A percentile compares a stretch with the other conserved stretches of the same genome.
phyloP scores from a whole-genome alignment of 2,888 invertebrate species.

The Dimorphilus gyrociliatus region DNA sequence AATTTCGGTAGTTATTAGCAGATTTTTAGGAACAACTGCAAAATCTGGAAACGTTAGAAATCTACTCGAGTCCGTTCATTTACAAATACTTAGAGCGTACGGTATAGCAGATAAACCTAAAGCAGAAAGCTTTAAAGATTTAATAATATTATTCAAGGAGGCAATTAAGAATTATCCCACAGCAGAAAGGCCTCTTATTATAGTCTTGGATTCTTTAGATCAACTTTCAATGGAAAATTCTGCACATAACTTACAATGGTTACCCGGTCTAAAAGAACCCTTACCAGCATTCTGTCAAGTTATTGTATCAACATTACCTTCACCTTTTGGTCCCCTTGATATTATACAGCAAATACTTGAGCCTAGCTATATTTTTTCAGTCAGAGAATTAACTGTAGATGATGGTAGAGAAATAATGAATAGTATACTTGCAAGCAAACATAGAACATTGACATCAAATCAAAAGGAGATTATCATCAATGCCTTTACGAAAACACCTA shows the following conservation, averaged over 20 bases:
- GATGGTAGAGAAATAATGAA: conserved; percentile 7
- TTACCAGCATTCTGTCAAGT: conserved; percentile 3
- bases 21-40: conserved; percentile 8
- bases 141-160: conserved; percentile 6
- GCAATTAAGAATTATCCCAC: too few species aligned
- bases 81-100: conserved; percentile 7
- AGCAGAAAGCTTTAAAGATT: conserved; percentile 6
- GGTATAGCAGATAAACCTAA: neutral
- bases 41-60: conserved; percentile 6
- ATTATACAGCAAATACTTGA: conserved; percentile 4
- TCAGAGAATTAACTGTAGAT: conserved; percentile 2
- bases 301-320: conserved; percentile 5
- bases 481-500: conserved; percentile 1
- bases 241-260: too few species aligned
- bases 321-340: conserved; percentile 3
- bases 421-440: conserved; percentile 5
- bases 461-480: conserved; percentile 5
- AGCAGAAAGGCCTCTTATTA: too few species aligned
- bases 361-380: too few species aligned
- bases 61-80: conserved; percentile 5
- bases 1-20: conserved; percentile 3
- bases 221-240: too few species aligned
- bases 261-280: too few species aligned
- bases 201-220: too few species aligned
- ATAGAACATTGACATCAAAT: conserved; percentile 4